Conservation (phyloP, 2,888 invertebrate species). For the Rhopalosiphum nymphaeae region DNA sequence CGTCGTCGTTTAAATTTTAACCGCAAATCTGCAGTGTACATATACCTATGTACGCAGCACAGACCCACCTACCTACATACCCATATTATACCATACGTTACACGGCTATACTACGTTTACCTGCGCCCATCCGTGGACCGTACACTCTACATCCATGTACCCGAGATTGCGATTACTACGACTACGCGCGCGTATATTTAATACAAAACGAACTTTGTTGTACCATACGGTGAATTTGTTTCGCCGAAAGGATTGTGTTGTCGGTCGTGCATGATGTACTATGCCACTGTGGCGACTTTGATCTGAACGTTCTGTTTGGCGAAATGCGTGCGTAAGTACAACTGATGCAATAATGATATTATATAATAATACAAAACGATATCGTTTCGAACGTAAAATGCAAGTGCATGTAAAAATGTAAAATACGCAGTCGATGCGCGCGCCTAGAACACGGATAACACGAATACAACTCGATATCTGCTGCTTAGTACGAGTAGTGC, state of each 20-base stretch:
- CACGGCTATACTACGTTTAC: too few species aligned
- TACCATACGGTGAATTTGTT: not conserved
- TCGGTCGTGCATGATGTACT: not conserved
- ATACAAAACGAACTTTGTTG: not conserved
- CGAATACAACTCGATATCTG: not conserved
- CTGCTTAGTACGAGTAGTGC: not conserved
- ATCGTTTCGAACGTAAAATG: not conserved
- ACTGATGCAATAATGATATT: too few species aligned
- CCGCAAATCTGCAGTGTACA: not conserved
- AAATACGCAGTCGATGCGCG: not conserved
- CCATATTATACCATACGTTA: not conserved
- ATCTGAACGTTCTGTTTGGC: not conserved
- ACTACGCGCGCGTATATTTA: not conserved
- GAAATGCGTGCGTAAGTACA: too few species aligned
- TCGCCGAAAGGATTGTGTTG: not conserved
- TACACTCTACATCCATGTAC: not conserved
- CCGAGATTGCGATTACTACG: not conserved
- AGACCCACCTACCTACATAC: not conserved
- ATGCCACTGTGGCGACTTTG: not conserved
- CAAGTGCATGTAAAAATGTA: not conserved
- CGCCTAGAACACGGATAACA: not conserved
- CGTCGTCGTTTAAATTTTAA: constrained; percentile 15
- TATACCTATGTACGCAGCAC: not conserved
- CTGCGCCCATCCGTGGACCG: not conserved
- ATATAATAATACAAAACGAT: too few species aligned